A percentile compares a stretch with the other conserved stretches of the same genome.
Conservation (phyloP, 2,888 invertebrate species). For the Cistogaster globosa region DNA sequence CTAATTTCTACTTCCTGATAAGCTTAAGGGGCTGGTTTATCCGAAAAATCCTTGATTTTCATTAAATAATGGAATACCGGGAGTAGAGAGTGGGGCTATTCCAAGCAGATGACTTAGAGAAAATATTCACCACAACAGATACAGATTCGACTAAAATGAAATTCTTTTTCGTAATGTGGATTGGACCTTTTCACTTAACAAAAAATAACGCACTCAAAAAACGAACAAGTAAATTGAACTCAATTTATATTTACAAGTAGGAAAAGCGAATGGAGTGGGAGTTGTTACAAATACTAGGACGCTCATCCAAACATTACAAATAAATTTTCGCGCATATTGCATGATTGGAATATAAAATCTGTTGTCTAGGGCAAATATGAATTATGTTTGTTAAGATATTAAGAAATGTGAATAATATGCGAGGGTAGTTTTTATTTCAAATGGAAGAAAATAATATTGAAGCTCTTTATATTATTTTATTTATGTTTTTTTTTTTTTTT, state of each 20-base stretch:
- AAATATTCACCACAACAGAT: too few species aligned
- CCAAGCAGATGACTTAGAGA: too few species aligned
- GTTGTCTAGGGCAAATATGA: constrained; percentile 52
- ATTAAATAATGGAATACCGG: too few species aligned
- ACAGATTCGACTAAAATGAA: too few species aligned
- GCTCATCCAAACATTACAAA: constrained; percentile 12
- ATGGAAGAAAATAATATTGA: neutral
- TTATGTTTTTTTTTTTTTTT: neutral
- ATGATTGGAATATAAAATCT: constrained; percentile 31
- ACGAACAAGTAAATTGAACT: constrained; percentile 51
- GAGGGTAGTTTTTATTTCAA: constrained; percentile 26
- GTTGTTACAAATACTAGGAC: neutral
- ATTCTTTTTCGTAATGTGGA: too few species aligned
- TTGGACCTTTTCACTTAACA: too few species aligned
- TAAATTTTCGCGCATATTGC: constrained; percentile 32
- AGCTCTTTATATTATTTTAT: neutral
- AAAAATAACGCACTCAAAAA: too few species aligned
- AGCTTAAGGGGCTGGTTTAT: too few species aligned
- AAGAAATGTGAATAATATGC: constrained; percentile 48
- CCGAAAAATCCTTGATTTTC: too few species aligned
- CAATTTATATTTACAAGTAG: constrained; percentile 44
- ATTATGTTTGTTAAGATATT: constrained; percentile 30
- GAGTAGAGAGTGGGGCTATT: too few species aligned
- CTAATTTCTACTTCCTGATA: too few species aligned
- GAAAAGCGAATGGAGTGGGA: constrained; percentile 12